Base-by-base conservation (phyloP, 2,888 invertebrate species). In the Epinotia demarniana region DNA sequence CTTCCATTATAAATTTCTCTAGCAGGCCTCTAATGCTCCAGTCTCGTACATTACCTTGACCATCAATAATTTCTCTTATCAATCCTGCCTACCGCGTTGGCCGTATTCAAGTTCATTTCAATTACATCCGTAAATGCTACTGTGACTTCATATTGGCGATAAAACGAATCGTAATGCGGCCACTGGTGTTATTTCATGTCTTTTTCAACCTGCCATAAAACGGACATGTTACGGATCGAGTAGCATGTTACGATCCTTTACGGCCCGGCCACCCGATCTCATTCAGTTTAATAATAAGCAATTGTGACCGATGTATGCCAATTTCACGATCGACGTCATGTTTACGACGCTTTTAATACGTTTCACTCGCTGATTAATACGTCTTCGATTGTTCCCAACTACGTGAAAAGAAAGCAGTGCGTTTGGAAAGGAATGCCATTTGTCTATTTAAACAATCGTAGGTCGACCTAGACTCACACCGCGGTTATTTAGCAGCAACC, bases 281-380 rank as follows among this genome's bases (percentile, higher is more conserved):
- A 86, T 85, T 85, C 82, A 83, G 81, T 82, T 83, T 82, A 87
- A 87, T 85, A 69, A 69, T 58, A 46, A 69, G 27, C 61, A 71
- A 62, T 71, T 66, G 66, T 46, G 61, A 55, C 66, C 39, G 61
- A 43, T 16, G 71, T 72, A 72, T 67, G 72, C 67, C 57, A 57
- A 70, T 75, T 72, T 66, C 62, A 72, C 27, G 61, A 72, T 46
- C 66, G 49, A 70, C 70, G 64, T 74, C 70, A 75, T 70, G n/a
- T 66, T 66, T 23, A 67, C 73, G 39, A 60, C 33, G 18, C 23
- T 16, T 58, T 60, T 71, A 62, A 66, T 64, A 67, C 67, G 61
- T 75, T 75, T 72, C 75, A 75, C 75, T 72, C 27, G 9, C n/a
- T 62, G 72, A 75, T 75, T 72, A 75, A 75, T 66, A 53, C 23